Evolutionary conservation across 2,113 vertebrate genomes (phyloP).

Genomic region (Ranitomeya variabilis): DNA sequence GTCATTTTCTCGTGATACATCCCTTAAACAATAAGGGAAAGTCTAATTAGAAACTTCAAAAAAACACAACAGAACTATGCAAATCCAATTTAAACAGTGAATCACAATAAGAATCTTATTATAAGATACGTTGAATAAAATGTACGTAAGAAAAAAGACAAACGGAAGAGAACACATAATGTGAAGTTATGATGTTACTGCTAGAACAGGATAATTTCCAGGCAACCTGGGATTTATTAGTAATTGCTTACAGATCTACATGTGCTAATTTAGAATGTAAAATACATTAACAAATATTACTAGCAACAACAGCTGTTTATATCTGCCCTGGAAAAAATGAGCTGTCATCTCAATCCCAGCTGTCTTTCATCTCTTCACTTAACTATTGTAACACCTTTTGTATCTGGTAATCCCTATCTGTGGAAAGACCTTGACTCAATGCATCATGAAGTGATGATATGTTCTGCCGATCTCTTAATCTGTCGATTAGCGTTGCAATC

Average conservation of each 20-base stretch:
- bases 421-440: conserved; percentile 25
- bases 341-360: conserved; percentile 27
- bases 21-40: too few relatives aligned
- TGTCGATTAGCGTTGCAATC: not conserved
- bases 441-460: conserved; percentile 38
- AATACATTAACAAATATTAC: conserved; percentile 12
- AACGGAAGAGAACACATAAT: not conserved
- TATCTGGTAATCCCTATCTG: conserved; percentile 31
- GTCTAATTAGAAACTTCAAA: too few relatives aligned
- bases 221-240: not conserved
- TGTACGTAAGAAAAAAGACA: not conserved
- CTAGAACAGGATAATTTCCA: not conserved
- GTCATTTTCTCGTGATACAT: not conserved
- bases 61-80: not conserved
- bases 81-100: not conserved
- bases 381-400: conserved; percentile 37
- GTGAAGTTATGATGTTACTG: not conserved
- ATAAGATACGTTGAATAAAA: not conserved
- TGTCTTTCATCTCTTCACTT: conserved; percentile 37
- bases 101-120: too few relatives aligned
- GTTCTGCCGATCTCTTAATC: conserved; percentile 42
- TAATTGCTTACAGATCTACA: not conserved
- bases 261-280: conserved; percentile 23
- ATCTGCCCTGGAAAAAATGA: conserved; percentile 8
- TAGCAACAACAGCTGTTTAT: conserved; percentile 31